Percentiles rank a stretch among this genome's conserved stretches.
phyloP scores from a whole-genome alignment of 2,113 vertebrate species.

The Peromyscus maniculatus region DNA sequence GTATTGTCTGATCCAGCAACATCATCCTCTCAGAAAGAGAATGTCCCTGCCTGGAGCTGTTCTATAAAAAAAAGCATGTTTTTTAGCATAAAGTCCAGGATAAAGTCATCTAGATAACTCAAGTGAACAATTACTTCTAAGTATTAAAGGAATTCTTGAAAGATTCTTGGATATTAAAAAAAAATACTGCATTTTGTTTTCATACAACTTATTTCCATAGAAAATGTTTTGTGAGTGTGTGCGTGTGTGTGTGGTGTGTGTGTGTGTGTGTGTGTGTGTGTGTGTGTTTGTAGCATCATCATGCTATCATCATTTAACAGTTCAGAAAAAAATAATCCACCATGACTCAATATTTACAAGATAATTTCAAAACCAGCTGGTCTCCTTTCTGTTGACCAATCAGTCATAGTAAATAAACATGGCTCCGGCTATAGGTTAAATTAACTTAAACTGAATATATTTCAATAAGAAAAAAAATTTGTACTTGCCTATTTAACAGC shows the following conservation, averaged over 20 bases:
- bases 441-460: constrained; percentile 69
- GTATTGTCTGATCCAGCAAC: neutral
- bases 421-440: constrained; percentile 59
- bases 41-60: neutral
- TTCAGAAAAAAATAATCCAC: neutral
- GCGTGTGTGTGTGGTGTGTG: neutral
- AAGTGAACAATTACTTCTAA: neutral
- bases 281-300: neutral
- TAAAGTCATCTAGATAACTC: constrained; percentile 17
- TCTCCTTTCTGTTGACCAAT: neutral
- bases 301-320: neutral
- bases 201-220: neutral
- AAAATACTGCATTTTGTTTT: neutral
- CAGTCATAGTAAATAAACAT: constrained; percentile 64
- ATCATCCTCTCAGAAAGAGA: constrained; percentile 16
- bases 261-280: accelerated
- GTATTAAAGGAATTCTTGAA: constrained; percentile 18
- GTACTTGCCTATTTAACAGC: constrained; percentile 66
- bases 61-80: constrained; percentile 28
- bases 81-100: neutral
- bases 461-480: constrained; percentile 68
- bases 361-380: neutral
- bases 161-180: neutral
- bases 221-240: neutral
- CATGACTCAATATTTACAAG: neutral